Evolutionary conservation across 2,113 vertebrate species (phyloP).

Genomic region (Phrynosoma blainvillii): DNA sequence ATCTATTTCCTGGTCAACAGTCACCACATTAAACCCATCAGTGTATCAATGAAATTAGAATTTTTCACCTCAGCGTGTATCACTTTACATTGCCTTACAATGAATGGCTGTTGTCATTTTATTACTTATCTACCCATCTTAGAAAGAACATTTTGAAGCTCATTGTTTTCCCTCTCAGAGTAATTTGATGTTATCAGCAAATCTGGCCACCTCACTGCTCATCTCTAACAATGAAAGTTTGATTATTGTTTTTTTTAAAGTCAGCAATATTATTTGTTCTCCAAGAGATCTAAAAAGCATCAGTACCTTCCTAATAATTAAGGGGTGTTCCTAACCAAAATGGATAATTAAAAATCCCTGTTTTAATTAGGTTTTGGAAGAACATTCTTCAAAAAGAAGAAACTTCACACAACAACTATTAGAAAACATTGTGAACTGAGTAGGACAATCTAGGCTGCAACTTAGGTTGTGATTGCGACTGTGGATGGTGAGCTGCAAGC

Average conservation of each 20-base stretch:
- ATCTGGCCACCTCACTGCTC: neutral
- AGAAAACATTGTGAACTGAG: neutral
- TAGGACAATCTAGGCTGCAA: neutral
- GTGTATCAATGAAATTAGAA: neutral
- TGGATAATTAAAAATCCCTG: too few species aligned
- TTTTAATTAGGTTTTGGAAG: neutral
- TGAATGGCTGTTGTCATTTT: neutral
- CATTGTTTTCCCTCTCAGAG: neutral
- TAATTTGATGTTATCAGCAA: neutral
- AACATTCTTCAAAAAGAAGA: neutral
- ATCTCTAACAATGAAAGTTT: neutral
- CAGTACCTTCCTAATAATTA: too few species aligned
- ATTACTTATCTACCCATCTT: neutral
- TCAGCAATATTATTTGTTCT: too few species aligned
- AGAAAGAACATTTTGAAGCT: neutral
- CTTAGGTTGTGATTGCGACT: rapidly evolving
- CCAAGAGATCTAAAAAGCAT: too few species aligned
- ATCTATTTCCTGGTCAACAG: neutral
- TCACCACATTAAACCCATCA: neutral
- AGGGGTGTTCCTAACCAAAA: neutral
- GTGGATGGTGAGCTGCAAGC: neutral
- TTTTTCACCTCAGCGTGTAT: neutral
- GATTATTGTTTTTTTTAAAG: too few species aligned
- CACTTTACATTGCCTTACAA: neutral
- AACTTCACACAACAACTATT: neutral